Percentiles rank a stretch among this genome's conserved stretches.
Evolutionary conservation across 2,113 vertebrate species (phyloP).

Genomic region (Origma solitaria): DNA sequence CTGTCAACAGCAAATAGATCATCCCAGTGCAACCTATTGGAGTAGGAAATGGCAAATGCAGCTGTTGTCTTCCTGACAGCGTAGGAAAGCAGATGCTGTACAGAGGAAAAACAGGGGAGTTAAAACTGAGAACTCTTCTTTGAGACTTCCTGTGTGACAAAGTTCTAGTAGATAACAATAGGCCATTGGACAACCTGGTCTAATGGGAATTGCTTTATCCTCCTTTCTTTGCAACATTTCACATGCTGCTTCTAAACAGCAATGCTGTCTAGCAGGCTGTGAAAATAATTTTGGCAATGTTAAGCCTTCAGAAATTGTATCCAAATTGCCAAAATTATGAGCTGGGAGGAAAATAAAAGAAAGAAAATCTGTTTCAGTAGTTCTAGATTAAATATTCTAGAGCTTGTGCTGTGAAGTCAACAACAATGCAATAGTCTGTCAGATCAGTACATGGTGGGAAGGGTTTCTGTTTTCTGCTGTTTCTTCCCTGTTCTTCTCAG

Average conservation of each 20-base stretch:
- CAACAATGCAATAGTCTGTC: neutral
- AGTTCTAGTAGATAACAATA: neutral
- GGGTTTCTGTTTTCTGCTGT: neutral
- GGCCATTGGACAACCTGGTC: neutral
- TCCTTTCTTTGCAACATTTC: neutral
- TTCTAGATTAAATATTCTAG: neutral
- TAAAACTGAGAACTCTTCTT: neutral
- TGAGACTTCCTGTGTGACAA: neutral
- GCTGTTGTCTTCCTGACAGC: neutral
- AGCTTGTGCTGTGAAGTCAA: neutral
- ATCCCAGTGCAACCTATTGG: neutral
- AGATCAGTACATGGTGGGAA: neutral
- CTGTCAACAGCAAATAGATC: constrained; percentile 8
- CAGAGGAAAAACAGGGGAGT: neutral
- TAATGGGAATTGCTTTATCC: neutral
- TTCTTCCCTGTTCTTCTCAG: neutral
- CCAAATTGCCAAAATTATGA: neutral
- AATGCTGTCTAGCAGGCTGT: neutral
- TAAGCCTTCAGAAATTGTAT: neutral
- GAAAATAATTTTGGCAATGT: neutral
- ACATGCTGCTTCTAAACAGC: neutral
- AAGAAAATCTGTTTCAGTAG: neutral
- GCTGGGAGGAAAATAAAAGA: neutral
- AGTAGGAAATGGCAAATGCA: neutral
- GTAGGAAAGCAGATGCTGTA: neutral